Percentiles rank a stretch among this genome's conserved stretches.
These are phyloP conservation scores for Eunapius fragilis DNA, from an alignment of 37 sponge, comb jelly and placozoan genomes.

Conservation along the genomic window DNA sequence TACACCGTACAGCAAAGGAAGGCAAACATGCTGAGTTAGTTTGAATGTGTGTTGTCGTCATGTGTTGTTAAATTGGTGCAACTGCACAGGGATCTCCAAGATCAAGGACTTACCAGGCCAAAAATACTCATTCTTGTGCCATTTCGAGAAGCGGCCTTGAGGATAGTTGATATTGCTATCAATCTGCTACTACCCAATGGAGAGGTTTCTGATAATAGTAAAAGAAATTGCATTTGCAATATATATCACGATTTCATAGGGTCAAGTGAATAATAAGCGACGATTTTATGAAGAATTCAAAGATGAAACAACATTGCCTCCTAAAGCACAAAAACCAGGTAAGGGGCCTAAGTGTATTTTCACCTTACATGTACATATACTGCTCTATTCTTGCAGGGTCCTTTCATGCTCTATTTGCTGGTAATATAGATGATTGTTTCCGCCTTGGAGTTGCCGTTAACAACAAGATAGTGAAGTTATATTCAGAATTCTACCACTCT, in stretches of 20 bases:
- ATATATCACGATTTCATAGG: constrained; percentile 28
- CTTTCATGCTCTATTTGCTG: constrained; percentile 78
- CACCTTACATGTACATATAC: background rate
- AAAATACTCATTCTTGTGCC: constrained; percentile 92
- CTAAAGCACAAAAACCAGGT: constrained; percentile 48
- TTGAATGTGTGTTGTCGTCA: background rate
- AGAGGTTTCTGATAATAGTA: constrained; percentile 27
- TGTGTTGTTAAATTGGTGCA: background rate
- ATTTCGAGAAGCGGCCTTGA: constrained; percentile 86
- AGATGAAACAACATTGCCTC: constrained; percentile 11
- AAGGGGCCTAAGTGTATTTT: too few species aligned
- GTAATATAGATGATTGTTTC: constrained; percentile 98
- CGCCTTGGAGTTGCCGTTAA: constrained; percentile 82
- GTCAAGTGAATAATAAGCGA: constrained; percentile 74
- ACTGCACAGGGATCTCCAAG: constrained; percentile 60
- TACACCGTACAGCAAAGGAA: constrained; percentile 48
- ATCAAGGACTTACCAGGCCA: constrained; percentile 96
- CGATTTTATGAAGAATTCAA: constrained; percentile 76
- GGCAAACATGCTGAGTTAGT: constrained; percentile 56
- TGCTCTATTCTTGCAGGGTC: constrained; percentile 21
- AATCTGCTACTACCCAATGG: constrained; percentile 63
- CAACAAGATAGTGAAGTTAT: constrained; percentile 79
- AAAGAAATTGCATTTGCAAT: background rate
- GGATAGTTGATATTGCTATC: constrained; percentile 51
- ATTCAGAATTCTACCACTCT: constrained; percentile 87